Conservation (phyloP, 2,797 vertebrate species). For the Ciconia nigra region DNA sequence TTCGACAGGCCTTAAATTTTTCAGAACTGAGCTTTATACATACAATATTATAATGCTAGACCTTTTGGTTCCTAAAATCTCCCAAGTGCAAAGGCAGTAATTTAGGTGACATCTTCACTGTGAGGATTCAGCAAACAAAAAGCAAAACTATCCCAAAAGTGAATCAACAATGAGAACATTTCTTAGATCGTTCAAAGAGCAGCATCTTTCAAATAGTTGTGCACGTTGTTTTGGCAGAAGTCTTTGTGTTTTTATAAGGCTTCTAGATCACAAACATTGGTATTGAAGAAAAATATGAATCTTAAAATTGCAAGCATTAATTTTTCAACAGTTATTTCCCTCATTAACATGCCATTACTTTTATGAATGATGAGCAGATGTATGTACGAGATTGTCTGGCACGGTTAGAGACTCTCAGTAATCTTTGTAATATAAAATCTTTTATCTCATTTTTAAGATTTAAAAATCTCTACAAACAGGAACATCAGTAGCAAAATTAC, state of each 20-base stretch:
- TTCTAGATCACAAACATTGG: neutral
- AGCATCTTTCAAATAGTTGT: neutral
- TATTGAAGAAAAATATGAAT: neutral
- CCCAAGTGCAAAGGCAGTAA: neutral
- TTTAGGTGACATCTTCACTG: neutral
- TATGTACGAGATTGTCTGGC: neutral
- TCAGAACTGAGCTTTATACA: neutral
- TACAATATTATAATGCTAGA: neutral
- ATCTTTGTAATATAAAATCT: neutral
- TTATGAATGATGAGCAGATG: neutral
- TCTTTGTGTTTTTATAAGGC: neutral
- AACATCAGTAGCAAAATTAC: neutral
- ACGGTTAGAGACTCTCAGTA: neutral
- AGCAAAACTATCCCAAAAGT: neutral
- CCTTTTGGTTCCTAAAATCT: neutral
- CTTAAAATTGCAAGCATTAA: neutral
- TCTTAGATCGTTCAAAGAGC: neutral
- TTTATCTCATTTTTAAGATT: neutral
- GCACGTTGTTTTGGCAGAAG: neutral
- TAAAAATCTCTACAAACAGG: neutral
- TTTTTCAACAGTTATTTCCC: neutral
- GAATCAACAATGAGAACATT: neutral
- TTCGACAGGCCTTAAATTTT: neutral
- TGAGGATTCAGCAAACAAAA: neutral
- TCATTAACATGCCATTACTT: neutral